Conservation (phyloP, 2,797 vertebrate genomes). For the Hypotaenidia okinawae region DNA sequence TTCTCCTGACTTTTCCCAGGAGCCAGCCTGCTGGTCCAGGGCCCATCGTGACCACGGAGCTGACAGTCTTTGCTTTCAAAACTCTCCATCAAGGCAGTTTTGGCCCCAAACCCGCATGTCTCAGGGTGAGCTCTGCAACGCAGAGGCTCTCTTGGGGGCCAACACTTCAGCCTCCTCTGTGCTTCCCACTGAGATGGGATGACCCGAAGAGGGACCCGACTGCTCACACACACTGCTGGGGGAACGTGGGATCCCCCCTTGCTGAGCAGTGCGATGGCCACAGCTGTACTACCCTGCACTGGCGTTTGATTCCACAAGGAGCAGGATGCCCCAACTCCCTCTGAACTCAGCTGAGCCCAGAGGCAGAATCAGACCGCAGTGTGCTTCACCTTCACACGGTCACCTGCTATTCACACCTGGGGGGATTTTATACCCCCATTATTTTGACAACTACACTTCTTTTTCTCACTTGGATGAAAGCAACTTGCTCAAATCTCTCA, state of each 20-base stretch:
- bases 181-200: not conserved
- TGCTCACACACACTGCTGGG: rapidly evolving
- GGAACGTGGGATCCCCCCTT: rapidly evolving
- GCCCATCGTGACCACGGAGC: rapidly evolving
- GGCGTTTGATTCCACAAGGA: rapidly evolving
- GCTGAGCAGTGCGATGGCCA: not conserved
- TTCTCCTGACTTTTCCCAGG: not conserved
- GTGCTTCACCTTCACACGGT: not conserved
- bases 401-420: not conserved
- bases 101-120: not conserved
- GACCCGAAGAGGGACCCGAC: rapidly evolving
- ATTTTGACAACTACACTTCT: not conserved
- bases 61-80: not conserved
- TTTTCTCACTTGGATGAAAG: not conserved
- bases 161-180: not conserved
- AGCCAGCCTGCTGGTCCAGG: not conserved
- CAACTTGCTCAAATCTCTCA: not conserved
- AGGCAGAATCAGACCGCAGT: not conserved
- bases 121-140: not conserved
- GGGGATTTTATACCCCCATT: rapidly evolving
- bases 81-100: not conserved
- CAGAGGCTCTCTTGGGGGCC: not conserved
- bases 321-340: not conserved
- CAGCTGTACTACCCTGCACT: not conserved
- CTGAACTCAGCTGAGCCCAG: not conserved